Evolutionary conservation across 2,113 vertebrate species (phyloP), one percentile per base, ranked within the genome.

Genomic region (Vombatus ursinus): DNA sequence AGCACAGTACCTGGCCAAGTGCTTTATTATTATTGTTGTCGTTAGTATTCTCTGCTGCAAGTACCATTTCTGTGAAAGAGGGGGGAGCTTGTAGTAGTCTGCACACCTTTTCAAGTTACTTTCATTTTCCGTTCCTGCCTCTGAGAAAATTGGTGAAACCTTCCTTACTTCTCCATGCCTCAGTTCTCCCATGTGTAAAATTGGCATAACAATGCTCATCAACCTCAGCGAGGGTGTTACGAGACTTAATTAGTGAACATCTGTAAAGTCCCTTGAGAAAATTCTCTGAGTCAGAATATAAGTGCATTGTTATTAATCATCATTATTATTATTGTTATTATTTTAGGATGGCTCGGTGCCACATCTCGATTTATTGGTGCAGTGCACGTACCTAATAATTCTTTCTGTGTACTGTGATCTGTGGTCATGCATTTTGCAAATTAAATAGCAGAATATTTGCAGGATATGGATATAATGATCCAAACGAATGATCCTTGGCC

Each of bases 401-500:
- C 96, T 97, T 97, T 95, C 96, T 97, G 90, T 96, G 97, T 97
- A 94, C 97, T 97, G 97, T 98, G 96, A 97, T 98, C 95, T 92
- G 95, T 96, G 97, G 98, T 97, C 97, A 96, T 95, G 95, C 96
- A 97, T 98, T 98, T 97, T 97, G 97, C 96, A 98, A 98, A 98
- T 98, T 98, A 98, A 98, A 98, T 96, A 96, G 1, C 11, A 98
- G 98, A 98, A 97, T 97, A 92, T 98, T 96, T 97, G 97, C 97
- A 97, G 97, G 96, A 97, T 98, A 95, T 77, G 95, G 98, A 94
- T 97, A 96, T 98, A 98, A 98, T 97, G 98, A 98, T 97, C 96
- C 96, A 97, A 97, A 98, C 97, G 98, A 98, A 98, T 98, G 98
- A 98, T 98, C 98, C 95, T 97, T 97, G 97, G 97, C 97, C 98